These are phyloP conservation scores for Choloepus didactylus DNA, from an alignment of 2,797 vertebrate species.

Conservation along the genomic window DNA sequence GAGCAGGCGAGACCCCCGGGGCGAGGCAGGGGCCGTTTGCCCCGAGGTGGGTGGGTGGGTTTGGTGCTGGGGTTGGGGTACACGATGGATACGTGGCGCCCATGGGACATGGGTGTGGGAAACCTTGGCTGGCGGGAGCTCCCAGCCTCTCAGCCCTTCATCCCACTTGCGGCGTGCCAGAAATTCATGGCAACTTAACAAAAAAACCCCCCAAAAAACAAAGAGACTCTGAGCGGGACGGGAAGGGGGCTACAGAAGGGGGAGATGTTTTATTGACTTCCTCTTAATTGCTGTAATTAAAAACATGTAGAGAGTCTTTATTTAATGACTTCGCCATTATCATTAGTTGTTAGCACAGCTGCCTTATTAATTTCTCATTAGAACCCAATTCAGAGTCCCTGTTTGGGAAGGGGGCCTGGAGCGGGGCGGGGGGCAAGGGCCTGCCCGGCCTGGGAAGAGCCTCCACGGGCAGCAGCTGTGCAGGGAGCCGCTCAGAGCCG, in stretches of 20 bases:
- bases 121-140: neutral
- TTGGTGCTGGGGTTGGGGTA: neutral
- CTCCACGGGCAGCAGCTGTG: neutral
- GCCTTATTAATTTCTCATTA: constrained; percentile 91
- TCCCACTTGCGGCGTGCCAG: neutral
- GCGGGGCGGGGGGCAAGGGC: neutral
- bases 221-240: neutral
- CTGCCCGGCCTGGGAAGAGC: neutral
- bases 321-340: constrained; percentile 90
- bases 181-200: constrained; percentile 22
- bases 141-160: fast-evolving
- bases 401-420: constrained; percentile 55
- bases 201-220: constrained; percentile 4
- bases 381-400: constrained; percentile 81
- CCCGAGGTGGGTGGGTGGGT: neutral
- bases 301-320: constrained; percentile 90
- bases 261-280: constrained; percentile 87
- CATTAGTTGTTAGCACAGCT: constrained; percentile 89
- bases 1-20: neutral
- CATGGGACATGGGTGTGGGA: fast-evolving
- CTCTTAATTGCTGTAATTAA: constrained; percentile 91
- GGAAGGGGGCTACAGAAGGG: constrained; percentile 31
- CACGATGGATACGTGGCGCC: neutral
- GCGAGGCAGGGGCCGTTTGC: fast-evolving
- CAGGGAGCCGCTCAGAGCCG: neutral